Percentiles rank a stretch among this genome's conserved stretches.
phyloP scores from a whole-genome alignment of 2,113 vertebrate species.

The Desmodus rotundus region DNA sequence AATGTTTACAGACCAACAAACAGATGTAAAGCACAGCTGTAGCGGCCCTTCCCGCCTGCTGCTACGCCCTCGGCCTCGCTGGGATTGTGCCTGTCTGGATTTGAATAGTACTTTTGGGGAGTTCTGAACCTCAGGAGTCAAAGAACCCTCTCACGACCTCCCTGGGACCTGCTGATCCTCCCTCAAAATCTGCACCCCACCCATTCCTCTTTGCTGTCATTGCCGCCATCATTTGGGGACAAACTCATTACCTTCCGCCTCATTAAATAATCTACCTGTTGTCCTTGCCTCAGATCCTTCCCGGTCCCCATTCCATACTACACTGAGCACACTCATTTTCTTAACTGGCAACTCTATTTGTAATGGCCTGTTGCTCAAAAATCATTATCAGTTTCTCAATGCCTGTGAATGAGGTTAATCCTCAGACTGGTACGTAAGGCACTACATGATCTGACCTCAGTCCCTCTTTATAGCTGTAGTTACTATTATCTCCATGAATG shows the following conservation, averaged over 20 bases:
- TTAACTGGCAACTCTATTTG: background rate
- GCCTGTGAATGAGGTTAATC: background rate
- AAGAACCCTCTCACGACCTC: background rate
- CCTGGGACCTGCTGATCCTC: background rate
- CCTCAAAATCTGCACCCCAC: background rate
- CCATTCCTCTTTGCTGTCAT: background rate
- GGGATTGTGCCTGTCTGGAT: background rate
- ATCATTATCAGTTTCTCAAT: background rate
- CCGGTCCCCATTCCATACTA: background rate
- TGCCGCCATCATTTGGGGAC: background rate
- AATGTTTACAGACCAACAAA: background rate
- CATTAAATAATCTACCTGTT: background rate
- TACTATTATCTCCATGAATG: background rate
- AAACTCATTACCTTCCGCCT: background rate
- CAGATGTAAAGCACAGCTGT: constrained; percentile 30
- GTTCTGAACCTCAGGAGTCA: background rate
- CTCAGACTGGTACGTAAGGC: background rate
- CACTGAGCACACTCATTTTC: background rate
- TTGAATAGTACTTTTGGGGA: background rate
- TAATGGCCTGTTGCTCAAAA: background rate
- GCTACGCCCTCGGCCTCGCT: background rate
- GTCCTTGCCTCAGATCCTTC: background rate
- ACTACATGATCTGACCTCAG: background rate
- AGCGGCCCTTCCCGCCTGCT: background rate
- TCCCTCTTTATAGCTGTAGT: background rate